These are phyloP conservation scores for Pica pica DNA, from an alignment of 2,113 vertebrate genomes.

Conservation along the genomic window DNA sequence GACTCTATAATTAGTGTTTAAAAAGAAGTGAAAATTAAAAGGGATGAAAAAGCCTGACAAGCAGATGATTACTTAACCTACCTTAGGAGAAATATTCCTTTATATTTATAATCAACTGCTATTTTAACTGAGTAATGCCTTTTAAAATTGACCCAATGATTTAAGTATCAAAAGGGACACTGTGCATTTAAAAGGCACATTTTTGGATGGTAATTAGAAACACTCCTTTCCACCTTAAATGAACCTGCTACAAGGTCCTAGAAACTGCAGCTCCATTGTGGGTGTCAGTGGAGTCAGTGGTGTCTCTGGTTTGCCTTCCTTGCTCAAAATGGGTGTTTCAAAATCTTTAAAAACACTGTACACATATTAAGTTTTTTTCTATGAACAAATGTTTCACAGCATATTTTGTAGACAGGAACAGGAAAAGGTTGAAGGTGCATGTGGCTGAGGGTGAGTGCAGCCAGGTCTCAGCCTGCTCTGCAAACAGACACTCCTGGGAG, in stretches of 20 bases:
- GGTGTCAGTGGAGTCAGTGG: background rate
- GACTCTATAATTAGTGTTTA: background rate
- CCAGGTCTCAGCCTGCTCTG: background rate
- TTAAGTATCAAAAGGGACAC: background rate
- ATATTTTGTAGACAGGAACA: background rate
- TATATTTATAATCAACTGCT: background rate
- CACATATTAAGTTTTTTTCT: background rate
- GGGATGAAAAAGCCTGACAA: background rate
- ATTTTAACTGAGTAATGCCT: background rate
- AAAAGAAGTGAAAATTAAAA: background rate
- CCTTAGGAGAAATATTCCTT: background rate
- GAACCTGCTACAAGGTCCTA: background rate
- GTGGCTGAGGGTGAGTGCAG: background rate
- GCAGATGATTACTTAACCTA: background rate
- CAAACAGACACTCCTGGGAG: background rate
- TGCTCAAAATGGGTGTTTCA: background rate
- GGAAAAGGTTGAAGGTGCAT: background rate
- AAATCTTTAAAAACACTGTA: accelerated
- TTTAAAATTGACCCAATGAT: background rate
- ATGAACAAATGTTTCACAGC: background rate
- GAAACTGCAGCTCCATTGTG: background rate
- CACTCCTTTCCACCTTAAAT: background rate
- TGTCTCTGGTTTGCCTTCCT: background rate
- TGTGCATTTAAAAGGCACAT: background rate
- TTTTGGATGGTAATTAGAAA: background rate